Evolutionary conservation across 1,140 invertebrate genomes (phyloP).

Genomic region (Armadillidium nasatum): DNA sequence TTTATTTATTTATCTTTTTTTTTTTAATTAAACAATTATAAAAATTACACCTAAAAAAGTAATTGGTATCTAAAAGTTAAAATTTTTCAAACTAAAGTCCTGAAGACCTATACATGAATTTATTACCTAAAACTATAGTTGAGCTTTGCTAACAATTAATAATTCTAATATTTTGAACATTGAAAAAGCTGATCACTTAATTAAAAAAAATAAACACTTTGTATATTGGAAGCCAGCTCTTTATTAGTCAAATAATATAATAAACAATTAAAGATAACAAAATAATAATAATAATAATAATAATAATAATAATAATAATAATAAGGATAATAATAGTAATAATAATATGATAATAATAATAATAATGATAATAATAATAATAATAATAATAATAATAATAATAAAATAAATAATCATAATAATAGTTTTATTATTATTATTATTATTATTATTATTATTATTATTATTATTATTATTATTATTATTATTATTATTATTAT

Average conservation of each 20-base stretch:
- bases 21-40: not conserved
- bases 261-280: not conserved
- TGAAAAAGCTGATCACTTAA: constrained; percentile 8
- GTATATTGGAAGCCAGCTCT: constrained; percentile 8
- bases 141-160: constrained; percentile 10
- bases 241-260: constrained; percentile 2
- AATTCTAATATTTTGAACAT: constrained; percentile 8
- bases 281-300: no score
- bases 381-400: no score
- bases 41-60: constrained; percentile 7
- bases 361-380: no score
- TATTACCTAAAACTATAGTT: not conserved
- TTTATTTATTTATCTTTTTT: no score
- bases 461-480: no score
- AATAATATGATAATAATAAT: no score
- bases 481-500: no score
- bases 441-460: no score
- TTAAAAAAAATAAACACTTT: not conserved
- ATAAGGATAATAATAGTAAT: no score
- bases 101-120: not conserved
- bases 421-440: no score
- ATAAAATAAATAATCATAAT: no score
- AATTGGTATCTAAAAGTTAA: not conserved
- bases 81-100: not conserved
- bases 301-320: no score